Conservation (phyloP, 64 coral and sea anemone genomes). For the Montipora capricornis region DNA sequence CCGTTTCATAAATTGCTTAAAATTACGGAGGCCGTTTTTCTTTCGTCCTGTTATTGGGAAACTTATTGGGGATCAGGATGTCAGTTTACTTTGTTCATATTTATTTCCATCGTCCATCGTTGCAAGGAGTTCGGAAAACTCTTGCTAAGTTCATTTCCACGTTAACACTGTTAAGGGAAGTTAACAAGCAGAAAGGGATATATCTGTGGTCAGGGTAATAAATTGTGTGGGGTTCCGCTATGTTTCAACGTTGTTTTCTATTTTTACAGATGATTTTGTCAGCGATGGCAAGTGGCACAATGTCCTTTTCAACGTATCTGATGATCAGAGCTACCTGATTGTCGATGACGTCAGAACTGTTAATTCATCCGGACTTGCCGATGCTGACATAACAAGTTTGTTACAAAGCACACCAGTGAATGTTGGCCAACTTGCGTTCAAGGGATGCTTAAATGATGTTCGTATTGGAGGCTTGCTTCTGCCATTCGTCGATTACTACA, state of each 20-base stretch:
- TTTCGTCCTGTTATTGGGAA: no score
- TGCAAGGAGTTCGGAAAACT: no score
- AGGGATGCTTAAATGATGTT: slow-evolving; percentile 84
- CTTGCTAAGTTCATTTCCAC: no score
- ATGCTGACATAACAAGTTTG: slow-evolving; percentile 46
- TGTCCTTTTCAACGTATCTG: slow-evolving; percentile 55
- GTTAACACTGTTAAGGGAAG: not conserved
- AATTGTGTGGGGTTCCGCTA: not conserved
- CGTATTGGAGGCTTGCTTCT: slow-evolving; percentile 81
- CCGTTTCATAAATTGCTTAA: no score
- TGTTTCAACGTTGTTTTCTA: not conserved
- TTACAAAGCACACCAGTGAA: slow-evolving; percentile 50
- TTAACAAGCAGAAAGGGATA: no score
- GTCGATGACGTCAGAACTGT: slow-evolving; percentile 29
- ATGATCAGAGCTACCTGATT: slow-evolving; percentile 32
- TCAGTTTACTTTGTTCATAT: no score
- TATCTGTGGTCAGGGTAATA: no score
- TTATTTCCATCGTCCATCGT: no score
- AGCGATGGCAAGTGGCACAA: slow-evolving; percentile 82
- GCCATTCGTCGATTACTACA: slow-evolving; percentile 86
- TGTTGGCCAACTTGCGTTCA: slow-evolving; percentile 63
- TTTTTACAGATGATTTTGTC: slow-evolving; percentile 44
- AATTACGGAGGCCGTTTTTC: no score
- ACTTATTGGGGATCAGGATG: no score
- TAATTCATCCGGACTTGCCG: not conserved